Evolutionary conservation across 2,888 invertebrate species (phyloP), one percentile per base, ranked within the genome.

Genomic region (Malthinus flaveolus): DNA sequence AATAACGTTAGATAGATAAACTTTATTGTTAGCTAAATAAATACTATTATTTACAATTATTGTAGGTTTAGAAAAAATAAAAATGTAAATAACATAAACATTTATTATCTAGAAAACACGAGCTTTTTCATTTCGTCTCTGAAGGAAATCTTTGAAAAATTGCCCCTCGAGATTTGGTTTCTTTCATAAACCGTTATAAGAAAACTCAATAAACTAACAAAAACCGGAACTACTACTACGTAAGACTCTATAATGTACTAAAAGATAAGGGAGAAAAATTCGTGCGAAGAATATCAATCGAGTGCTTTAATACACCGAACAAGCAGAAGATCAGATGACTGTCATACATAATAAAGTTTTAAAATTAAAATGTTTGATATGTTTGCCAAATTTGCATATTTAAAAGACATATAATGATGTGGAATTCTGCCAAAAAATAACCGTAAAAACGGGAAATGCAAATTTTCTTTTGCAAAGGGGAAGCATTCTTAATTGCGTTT

Each of bases 221-320:
- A 23, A 39, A 39, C 1, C 6, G 39, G 5, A 42, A 42, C 23
- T 23, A 15, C n/a, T 42, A 15, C 6, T 23, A 42, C 15, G 12
- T 42, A 51, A 51, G 42, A 42, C 33, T 42, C 39, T 36, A 51
- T 42, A 13, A 23, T 51, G 34, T 50, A 33, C 15, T 33, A 44
- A 10, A 7, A 50, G 50, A 10, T 13, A 39, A 33, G 23, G 34
- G 33, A 13, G 34, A 51, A 44, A 15, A 51, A 32, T 33, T 51
- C 50, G 34, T 39, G n/a, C 33, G n/a, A 51, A 11, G 50, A 44
- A 51, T 51, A 51, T 44, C 50, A 51, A 51, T 51, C 33, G 10
- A 9, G 33, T 13, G 11, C 7, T 34, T 33, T 50, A 50, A 50
- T 42, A 42, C 42, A n/a, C 32, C 7, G 49, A 39, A 37, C 33